Conservation (phyloP, 2,797 vertebrate species). For the Paedocypris micromegethes region DNA sequence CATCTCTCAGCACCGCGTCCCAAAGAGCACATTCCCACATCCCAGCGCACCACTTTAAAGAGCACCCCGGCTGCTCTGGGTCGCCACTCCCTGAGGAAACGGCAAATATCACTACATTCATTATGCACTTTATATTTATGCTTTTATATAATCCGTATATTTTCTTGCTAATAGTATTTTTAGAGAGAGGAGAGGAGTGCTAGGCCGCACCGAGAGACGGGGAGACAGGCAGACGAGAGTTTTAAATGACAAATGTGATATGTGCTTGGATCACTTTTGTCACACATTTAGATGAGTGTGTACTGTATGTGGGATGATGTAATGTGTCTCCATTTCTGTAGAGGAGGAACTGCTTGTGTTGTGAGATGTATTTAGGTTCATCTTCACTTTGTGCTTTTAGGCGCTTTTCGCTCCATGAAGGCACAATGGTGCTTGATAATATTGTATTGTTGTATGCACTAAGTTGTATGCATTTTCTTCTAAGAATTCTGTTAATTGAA, state of each 20-base stretch:
- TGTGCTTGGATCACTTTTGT: constrained; percentile 34
- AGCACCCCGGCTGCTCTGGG: constrained; percentile 63
- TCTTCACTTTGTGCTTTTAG: too few species aligned
- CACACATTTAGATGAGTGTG: not conserved
- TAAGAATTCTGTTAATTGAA: too few species aligned
- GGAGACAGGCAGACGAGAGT: constrained; percentile 32
- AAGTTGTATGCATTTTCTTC: too few species aligned
- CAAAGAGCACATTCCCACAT: constrained; percentile 74
- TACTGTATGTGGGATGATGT: too few species aligned
- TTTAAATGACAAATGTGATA: constrained; percentile 39
- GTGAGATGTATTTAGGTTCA: too few species aligned
- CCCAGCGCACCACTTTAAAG: constrained; percentile 75
- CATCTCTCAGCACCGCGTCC: constrained; percentile 47
- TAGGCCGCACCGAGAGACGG: constrained; percentile 10
- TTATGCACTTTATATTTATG: constrained; percentile 75
- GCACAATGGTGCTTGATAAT: too few species aligned
- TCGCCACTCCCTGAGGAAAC: constrained; percentile 68
- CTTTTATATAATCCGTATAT: constrained; percentile 61
- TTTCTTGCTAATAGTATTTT: constrained; percentile 62
- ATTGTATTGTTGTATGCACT: too few species aligned
- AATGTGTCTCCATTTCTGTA: too few species aligned
- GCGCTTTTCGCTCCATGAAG: too few species aligned
- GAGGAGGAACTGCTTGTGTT: too few species aligned
- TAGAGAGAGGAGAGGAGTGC: constrained; percentile 42
- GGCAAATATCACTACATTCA: constrained; percentile 78